Percentiles rank a stretch among this genome's conserved stretches.
Evolutionary conservation across 2,888 invertebrate species (phyloP).

Genomic region (Protula sp.): DNA sequence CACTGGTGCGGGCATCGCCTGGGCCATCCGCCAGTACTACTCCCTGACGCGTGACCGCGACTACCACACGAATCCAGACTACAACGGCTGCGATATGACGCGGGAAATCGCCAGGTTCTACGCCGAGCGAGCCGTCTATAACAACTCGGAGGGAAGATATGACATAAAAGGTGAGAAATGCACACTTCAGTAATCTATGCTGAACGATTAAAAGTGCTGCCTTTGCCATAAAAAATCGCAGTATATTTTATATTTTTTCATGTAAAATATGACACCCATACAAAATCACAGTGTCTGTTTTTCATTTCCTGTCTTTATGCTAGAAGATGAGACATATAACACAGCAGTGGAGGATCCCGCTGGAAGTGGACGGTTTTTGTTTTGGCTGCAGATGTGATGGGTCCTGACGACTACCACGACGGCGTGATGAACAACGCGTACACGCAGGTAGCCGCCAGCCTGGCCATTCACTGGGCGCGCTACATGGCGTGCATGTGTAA

Average conservation of each 20-base stretch:
- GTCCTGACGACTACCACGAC: constrained; percentile 27
- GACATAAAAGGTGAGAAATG: constrained; percentile 40
- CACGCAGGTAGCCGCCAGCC: constrained; percentile 22
- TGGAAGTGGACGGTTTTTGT: too few relatives aligned
- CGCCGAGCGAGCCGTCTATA: constrained; percentile 31
- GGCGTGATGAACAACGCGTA: constrained; percentile 26
- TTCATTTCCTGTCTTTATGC: too few relatives aligned
- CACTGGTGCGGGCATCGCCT: constrained; percentile 42
- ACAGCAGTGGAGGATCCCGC: too few relatives aligned
- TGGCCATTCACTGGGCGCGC: constrained; percentile 28
- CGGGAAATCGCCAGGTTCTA: constrained; percentile 42
- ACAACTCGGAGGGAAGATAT: constrained; percentile 27
- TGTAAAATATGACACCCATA: too few relatives aligned
- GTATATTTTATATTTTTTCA: too few relatives aligned
- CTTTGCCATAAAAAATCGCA: too few relatives aligned
- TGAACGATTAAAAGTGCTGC: too few relatives aligned
- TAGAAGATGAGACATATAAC: too few relatives aligned
- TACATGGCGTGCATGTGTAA: constrained; percentile 23
- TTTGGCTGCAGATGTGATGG: constrained; percentile 25
- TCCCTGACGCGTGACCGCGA: constrained; percentile 41
- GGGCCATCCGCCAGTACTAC: constrained; percentile 43
- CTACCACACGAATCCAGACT: constrained; percentile 29
- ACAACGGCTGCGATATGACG: constrained; percentile 34
- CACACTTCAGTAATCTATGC: too few relatives aligned
- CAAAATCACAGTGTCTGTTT: too few relatives aligned